These are phyloP conservation scores for Drosophila kuntzei DNA, from an alignment of 2,888 invertebrate genomes.

Conservation along the genomic window DNA sequence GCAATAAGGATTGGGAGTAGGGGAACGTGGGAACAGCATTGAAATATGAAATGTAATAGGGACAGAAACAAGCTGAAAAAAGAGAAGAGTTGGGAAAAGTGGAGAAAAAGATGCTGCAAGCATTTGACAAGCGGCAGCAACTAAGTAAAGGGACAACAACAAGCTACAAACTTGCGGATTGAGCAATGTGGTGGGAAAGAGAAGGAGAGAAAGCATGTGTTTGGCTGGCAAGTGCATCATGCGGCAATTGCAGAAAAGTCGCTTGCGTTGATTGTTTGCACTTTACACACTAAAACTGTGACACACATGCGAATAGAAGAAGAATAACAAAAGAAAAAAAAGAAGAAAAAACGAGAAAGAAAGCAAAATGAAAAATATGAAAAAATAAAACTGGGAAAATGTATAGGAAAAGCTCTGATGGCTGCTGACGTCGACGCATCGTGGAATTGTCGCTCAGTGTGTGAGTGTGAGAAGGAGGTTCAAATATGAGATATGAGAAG, in stretches of 20 bases:
- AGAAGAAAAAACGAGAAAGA: not conserved
- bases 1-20: not conserved
- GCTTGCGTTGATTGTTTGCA: conserved; percentile 79
- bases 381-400: conserved; percentile 2
- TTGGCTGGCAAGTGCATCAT: conserved; percentile 42
- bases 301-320: conserved; percentile 45
- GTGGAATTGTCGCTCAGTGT: conserved; percentile 6
- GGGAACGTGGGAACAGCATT: conserved; percentile 24
- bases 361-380: not conserved
- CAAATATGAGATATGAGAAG: conserved; percentile 27
- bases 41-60: conserved; percentile 77
- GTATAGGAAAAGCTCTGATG: conserved; percentile 26
- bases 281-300: conserved; percentile 74
- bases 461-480: not conserved
- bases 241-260: conserved; percentile 67
- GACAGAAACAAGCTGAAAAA: conserved; percentile 71
- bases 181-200: conserved; percentile 27
- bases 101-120: conserved; percentile 42
- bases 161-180: conserved; percentile 38
- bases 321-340: conserved; percentile 16
- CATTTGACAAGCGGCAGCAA: conserved; percentile 64
- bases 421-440: conserved; percentile 32
- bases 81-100: not conserved
- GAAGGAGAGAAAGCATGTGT: not conserved
- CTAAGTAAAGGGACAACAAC: conserved; percentile 35